phyloP scores from a whole-genome alignment of 2,888 invertebrate species.

The Drosophila monieri region DNA sequence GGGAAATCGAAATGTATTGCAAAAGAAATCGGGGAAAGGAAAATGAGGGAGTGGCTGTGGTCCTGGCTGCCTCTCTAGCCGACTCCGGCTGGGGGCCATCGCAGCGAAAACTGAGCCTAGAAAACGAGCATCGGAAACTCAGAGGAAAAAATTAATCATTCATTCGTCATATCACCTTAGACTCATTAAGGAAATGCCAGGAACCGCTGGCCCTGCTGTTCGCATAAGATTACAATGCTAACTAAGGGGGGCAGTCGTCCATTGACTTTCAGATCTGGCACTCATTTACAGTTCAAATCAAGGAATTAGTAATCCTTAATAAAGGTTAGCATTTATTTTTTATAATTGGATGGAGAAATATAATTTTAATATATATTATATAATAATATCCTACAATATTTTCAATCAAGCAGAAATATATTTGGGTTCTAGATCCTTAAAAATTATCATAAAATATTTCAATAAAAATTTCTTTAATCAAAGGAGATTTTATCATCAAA shows the following conservation, averaged over 20 bases:
- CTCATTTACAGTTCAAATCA: background rate
- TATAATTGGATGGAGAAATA: no score
- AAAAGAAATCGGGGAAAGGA: slow-evolving; percentile 72
- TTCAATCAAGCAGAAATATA: no score
- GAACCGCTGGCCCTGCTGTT: slow-evolving; percentile 31
- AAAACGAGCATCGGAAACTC: slow-evolving; percentile 18
- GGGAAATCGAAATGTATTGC: slow-evolving; percentile 65
- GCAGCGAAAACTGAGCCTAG: slow-evolving; percentile 28
- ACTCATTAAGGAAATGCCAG: slow-evolving; percentile 65
- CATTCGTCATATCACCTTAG: slow-evolving; percentile 78
- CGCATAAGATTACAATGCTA: slow-evolving; percentile 35
- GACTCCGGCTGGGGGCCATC: background rate
- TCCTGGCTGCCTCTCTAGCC: background rate
- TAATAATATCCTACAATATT: no score
- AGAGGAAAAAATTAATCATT: slow-evolving; percentile 74
- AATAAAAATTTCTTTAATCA: no score
- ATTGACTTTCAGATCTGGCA: background rate
- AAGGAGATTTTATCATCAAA: no score
- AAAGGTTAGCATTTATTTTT: background rate
- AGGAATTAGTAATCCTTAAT: background rate
- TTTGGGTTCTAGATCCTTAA: no score
- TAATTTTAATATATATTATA: no score
- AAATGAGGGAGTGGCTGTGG: slow-evolving; percentile 10
- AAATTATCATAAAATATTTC: no score
- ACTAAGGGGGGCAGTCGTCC: slow-evolving; percentile 17